A percentile compares a stretch with the other conserved stretches of the same genome.
These are phyloP conservation scores for Junonia oenone DNA, from an alignment of 2,888 invertebrate species.

Conservation along the genomic window DNA sequence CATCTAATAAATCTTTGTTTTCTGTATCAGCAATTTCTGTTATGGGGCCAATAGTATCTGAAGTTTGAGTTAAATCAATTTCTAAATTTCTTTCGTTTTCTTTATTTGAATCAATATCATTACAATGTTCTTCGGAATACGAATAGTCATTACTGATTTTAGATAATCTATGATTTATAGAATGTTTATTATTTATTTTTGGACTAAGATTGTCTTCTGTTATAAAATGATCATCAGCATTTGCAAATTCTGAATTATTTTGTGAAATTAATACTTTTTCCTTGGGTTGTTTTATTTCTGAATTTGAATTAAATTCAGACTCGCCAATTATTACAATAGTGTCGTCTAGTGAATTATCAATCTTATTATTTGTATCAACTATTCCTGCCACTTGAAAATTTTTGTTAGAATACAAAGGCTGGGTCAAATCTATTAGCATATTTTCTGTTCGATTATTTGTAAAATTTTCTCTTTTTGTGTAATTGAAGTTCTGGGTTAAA, in stretches of 20 bases:
- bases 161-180: not conserved
- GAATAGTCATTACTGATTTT: not conserved
- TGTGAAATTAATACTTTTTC: not conserved
- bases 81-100: constrained; percentile 15
- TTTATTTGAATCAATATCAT: not conserved
- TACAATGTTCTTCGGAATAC: not conserved
- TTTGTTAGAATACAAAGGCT: not conserved
- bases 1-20: constrained; percentile 36
- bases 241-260: not conserved
- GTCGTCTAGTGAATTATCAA: not conserved
- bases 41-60: constrained; percentile 46
- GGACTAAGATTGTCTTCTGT: not conserved
- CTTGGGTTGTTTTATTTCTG: not conserved
- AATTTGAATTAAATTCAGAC: not conserved
- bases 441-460: not conserved
- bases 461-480: not conserved
- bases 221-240: not conserved
- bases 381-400: not conserved
- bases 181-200: not conserved
- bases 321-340: not conserved
- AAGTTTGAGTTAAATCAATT: constrained; percentile 36
- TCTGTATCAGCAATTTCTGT: constrained; percentile 39
- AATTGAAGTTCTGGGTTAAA: not conserved
- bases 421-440: not conserved
- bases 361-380: not conserved